Conservation (phyloP, 2,888 invertebrate species). For the Chaitophorus viminalis region DNA sequence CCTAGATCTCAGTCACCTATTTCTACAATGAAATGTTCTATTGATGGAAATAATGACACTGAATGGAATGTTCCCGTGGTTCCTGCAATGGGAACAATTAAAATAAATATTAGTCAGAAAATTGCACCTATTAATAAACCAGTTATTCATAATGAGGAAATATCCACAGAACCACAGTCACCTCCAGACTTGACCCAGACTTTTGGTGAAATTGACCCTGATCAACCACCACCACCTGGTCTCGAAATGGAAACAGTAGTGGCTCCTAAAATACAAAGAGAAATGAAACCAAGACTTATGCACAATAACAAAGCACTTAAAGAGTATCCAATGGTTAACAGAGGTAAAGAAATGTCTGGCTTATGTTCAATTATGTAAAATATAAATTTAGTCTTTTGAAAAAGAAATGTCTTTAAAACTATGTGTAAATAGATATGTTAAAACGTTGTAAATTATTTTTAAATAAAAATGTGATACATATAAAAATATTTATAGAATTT, state of each 20-base stretch:
- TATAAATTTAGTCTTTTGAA: background rate
- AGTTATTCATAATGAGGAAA: background rate
- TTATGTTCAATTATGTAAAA: slow-evolving; percentile 86
- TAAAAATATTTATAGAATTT: background rate
- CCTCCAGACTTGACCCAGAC: slow-evolving; percentile 51
- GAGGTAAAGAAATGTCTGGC: slow-evolving; percentile 84
- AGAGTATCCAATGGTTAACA: slow-evolving; percentile 77
- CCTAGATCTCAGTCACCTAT: slow-evolving; percentile 51
- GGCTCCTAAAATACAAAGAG: slow-evolving; percentile 39
- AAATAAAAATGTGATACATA: slow-evolving; percentile 35
- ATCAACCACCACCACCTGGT: slow-evolving; percentile 73
- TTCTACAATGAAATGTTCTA: slow-evolving; percentile 72
- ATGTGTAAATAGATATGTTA: slow-evolving; percentile 9
- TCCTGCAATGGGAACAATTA: slow-evolving; percentile 49
- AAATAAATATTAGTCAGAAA: slow-evolving; percentile 60
- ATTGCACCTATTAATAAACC: slow-evolving; percentile 17
- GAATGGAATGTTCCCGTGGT: slow-evolving; percentile 59
- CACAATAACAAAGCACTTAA: slow-evolving; percentile 74
- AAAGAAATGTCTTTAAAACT: slow-evolving; percentile 3
- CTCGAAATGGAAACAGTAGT: slow-evolving; percentile 67
- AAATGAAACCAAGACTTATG: slow-evolving; percentile 66
- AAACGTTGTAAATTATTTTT: slow-evolving; percentile 37
- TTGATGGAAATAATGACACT: slow-evolving; percentile 80
- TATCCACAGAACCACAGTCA: slow-evolving; percentile 33
- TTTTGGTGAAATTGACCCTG: slow-evolving; percentile 59